Evolutionary conservation across 1,140 invertebrate species (phyloP), one percentile per base, ranked within the genome.

Genomic region (Nixonia krombeini): DNA sequence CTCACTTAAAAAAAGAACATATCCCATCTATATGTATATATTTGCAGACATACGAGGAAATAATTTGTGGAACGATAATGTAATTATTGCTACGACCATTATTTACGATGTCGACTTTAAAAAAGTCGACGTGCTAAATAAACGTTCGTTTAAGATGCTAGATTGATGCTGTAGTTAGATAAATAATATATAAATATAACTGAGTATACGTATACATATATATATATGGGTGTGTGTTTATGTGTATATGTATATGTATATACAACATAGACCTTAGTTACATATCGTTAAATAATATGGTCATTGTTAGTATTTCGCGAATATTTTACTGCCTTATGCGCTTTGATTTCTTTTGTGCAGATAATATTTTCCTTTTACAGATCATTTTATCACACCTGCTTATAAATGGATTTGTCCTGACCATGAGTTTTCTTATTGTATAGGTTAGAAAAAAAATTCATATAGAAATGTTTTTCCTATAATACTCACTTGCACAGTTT

Each of bases 21-120:
- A 84, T 84, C 73, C 72, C 66, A 65, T 78, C 73, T 83, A 74
- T 83, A 74, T 84, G 80, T 84, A 84, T 83, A 83, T 84, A 84
- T 79, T 82, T 83, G 79, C 76, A 81, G 74, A 72, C 71, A 63
- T 59, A 72, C 71, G 50, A 73, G 42, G 69, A 74, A 74, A 77
- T 66, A 66, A 59, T 75, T 75, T 73, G 72, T 76, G 68, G 42
- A 78, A 75, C 70, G 68, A 79, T 73, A 78, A 67, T 79, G 73
- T 82, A 77, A 73, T 64, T 69, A 71, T 72, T 58, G 67, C 25
- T 45, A 63, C 51, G 37, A 66, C 72, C 63, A 72, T 75, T 74
- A 70, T 72, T 70, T 72, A 68, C 72, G 44, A 42, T 64, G 56
- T 37, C 50, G 52, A 46, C 68, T 77, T 74, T 74, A 38, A 66